A percentile compares a stretch with the other conserved stretches of the same genome.
Evolutionary conservation across 2,113 vertebrate species (phyloP).

Genomic region (Malurus melanocephalus): DNA sequence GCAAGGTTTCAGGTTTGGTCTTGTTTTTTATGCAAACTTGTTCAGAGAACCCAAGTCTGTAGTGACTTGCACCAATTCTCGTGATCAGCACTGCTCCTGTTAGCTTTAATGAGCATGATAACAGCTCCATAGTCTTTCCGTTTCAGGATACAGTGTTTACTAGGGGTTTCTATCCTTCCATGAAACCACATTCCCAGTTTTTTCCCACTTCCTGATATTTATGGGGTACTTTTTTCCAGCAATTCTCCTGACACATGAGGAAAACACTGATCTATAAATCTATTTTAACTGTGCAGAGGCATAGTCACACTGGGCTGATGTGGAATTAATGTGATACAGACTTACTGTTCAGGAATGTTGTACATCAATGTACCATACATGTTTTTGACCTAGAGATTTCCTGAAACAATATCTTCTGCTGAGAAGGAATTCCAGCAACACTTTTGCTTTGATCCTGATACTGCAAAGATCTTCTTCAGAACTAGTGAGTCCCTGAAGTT

Average conservation of each 20-base stretch:
- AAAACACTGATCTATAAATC: neutral
- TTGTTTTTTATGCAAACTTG: neutral
- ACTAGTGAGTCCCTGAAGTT: neutral
- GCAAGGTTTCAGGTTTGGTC: slow-evolving; percentile 24
- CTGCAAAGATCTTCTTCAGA: neutral
- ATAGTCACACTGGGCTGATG: neutral
- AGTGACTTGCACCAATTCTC: neutral
- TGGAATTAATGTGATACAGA: neutral
- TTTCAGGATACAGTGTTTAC: neutral
- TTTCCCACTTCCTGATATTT: neutral
- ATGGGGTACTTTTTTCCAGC: neutral
- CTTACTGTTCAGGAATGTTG: neutral
- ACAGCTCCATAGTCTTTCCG: neutral
- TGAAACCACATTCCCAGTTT: neutral
- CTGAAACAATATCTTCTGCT: neutral
- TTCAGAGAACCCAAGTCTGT: neutral
- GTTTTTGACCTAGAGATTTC: neutral
- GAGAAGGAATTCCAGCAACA: neutral
- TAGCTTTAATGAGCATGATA: neutral
- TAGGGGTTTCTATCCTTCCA: neutral
- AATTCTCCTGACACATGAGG: neutral
- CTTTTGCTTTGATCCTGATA: neutral
- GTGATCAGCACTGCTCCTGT: neutral
- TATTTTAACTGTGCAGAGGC: neutral
- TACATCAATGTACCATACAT: neutral